phyloP scores from a whole-genome alignment of 2,888 invertebrate genomes.

The Tillus elongatus region DNA sequence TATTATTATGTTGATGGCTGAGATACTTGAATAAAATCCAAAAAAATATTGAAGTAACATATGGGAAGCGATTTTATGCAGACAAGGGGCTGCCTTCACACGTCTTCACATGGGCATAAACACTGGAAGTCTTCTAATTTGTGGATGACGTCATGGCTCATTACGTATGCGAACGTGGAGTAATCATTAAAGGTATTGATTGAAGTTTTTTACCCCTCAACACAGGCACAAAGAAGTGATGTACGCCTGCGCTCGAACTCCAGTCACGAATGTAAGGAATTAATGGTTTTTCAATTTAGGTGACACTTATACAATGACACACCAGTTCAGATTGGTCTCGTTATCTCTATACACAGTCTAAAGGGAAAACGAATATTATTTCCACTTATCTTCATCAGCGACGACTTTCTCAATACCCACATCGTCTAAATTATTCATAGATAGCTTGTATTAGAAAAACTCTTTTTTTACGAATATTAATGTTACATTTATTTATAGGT shows the following conservation, averaged over 20 bases:
- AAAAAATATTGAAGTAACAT: too few relatives aligned
- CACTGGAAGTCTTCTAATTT: constrained; percentile 31
- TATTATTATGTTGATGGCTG: too few relatives aligned
- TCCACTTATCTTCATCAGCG: constrained; percentile 2
- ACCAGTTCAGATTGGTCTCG: constrained; percentile 27
- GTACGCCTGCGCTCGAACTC: constrained; percentile 31
- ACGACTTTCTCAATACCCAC: neutral
- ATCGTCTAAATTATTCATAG: constrained; percentile 1
- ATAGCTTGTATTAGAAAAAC: too few relatives aligned
- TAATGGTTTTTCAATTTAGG: constrained; percentile 40
- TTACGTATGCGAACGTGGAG: constrained; percentile 41
- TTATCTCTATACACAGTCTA: too few relatives aligned
- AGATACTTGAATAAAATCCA: too few relatives aligned
- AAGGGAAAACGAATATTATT: neutral
- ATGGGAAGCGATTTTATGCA: too few relatives aligned
- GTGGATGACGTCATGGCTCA: constrained; percentile 40
- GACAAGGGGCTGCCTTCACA: too few relatives aligned
- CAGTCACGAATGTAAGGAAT: constrained; percentile 35
- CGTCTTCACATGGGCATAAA: too few relatives aligned
- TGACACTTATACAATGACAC: constrained; percentile 33
- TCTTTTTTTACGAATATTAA: too few relatives aligned
- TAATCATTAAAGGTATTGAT: constrained; percentile 43
- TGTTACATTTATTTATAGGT: too few relatives aligned
- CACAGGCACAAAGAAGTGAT: constrained; percentile 24
- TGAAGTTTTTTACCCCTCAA: constrained; percentile 38